Evolutionary conservation across 1,140 invertebrate species (phyloP).

Genomic region (Chionoecetes opilio): DNA sequence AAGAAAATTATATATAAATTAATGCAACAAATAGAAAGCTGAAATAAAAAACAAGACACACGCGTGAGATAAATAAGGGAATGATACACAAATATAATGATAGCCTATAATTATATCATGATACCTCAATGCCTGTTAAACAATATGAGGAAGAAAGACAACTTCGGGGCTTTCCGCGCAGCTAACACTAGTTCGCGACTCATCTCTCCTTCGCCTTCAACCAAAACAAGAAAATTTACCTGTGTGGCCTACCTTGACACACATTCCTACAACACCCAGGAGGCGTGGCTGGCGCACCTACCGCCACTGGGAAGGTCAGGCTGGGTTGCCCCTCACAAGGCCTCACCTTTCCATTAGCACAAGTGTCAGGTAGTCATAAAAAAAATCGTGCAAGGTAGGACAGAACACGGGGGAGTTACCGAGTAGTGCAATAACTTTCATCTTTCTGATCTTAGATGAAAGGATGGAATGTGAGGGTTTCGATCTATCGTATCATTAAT

Average conservation of each 20-base stretch:
- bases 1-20: too few species aligned
- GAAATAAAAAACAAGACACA: too few species aligned
- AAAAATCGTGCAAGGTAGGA: background rate
- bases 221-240: background rate
- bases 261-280: background rate
- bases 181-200: background rate
- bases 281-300: background rate
- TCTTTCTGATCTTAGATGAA: background rate
- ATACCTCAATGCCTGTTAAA: too few species aligned
- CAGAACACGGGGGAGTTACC: background rate
- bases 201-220: constrained; percentile 1
- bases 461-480: background rate
- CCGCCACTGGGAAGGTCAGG: background rate
- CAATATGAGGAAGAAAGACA: background rate
- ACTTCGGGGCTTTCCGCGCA: background rate
- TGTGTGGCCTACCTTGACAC: background rate
- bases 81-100: too few species aligned
- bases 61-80: too few species aligned
- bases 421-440: background rate
- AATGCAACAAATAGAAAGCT: too few species aligned
- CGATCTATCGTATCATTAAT: background rate
- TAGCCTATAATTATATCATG: too few species aligned
- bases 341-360: constrained; percentile 16
- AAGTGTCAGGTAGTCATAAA: background rate
- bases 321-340: background rate